Evolutionary conservation across 2,888 invertebrate genomes (phyloP).

Genomic region (Rhagonycha fulva): DNA sequence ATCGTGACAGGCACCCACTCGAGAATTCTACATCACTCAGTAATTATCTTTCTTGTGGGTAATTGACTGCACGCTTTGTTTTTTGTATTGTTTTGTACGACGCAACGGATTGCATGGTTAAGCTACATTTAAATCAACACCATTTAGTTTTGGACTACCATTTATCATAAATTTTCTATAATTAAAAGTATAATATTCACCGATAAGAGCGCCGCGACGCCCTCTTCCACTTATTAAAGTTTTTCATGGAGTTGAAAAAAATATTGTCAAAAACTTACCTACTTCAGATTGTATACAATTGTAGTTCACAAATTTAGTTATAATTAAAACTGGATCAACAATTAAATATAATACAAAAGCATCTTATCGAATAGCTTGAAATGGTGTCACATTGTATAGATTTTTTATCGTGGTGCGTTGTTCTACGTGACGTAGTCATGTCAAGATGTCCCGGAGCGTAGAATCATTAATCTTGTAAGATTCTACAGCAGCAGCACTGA

Average conservation of each 20-base stretch:
- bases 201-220: slow-evolving; percentile 17
- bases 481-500: slow-evolving; percentile 46
- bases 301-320: background rate
- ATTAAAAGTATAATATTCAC: slow-evolving; percentile 23
- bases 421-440: slow-evolving; percentile 49
- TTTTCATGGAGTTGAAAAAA: background rate
- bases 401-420: slow-evolving; percentile 48
- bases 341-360: slow-evolving; percentile 24
- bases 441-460: slow-evolving; percentile 50
- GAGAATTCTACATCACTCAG: slow-evolving; percentile 9
- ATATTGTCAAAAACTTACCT: background rate
- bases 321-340: background rate
- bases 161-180: slow-evolving; percentile 29
- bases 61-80: slow-evolving; percentile 35
- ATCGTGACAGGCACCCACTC: slow-evolving; percentile 28
- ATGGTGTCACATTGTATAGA: slow-evolving; percentile 44
- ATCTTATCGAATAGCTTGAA: slow-evolving; percentile 32
- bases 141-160: slow-evolving; percentile 21
- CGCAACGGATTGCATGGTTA: slow-evolving; percentile 29
- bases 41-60: slow-evolving; percentile 36
- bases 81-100: slow-evolving; percentile 22
- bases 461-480: slow-evolving; percentile 51
- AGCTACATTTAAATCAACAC: slow-evolving; percentile 29
- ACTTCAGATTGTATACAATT: background rate
- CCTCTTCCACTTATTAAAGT: slow-evolving; percentile 7